These are phyloP conservation scores for Pemphigus obesinymphae DNA, from an alignment of 1,140 invertebrate species.

Conservation along the genomic window DNA sequence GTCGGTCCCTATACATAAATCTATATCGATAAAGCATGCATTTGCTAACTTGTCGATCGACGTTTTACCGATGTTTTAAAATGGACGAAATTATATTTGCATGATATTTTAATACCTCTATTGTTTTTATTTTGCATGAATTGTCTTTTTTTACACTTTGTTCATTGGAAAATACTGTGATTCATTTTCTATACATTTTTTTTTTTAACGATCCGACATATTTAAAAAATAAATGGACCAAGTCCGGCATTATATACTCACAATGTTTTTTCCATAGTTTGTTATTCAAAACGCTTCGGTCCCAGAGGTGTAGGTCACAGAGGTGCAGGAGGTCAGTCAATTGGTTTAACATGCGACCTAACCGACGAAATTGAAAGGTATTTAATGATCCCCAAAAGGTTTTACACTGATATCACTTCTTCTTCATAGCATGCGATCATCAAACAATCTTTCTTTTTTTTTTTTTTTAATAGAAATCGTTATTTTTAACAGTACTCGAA, in stretches of 20 bases:
- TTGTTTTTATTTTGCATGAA: not conserved
- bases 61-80: not conserved
- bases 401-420: not conserved
- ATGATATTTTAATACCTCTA: not conserved
- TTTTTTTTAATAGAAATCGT: too few species aligned
- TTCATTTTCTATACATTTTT: not conserved
- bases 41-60: too few species aligned
- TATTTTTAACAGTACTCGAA: too few species aligned
- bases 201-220: not conserved
- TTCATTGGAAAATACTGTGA: not conserved
- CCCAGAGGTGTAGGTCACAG: slow-evolving; percentile 86
- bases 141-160: not conserved
- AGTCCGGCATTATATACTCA: slow-evolving; percentile 4
- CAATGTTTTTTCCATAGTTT: slow-evolving; percentile 56
- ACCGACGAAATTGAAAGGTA: slow-evolving; percentile 37
- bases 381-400: not conserved
- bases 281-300: slow-evolving; percentile 76
- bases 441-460: too few species aligned
- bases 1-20: too few species aligned
- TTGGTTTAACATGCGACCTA: slow-evolving; percentile 62
- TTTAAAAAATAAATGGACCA: not conserved
- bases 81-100: not conserved
- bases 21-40: too few species aligned
- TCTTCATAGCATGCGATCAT: not conserved
- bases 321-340: slow-evolving; percentile 69